Conservation (phyloP, 2,888 invertebrate species). For the Scaptomyza tumidula region DNA sequence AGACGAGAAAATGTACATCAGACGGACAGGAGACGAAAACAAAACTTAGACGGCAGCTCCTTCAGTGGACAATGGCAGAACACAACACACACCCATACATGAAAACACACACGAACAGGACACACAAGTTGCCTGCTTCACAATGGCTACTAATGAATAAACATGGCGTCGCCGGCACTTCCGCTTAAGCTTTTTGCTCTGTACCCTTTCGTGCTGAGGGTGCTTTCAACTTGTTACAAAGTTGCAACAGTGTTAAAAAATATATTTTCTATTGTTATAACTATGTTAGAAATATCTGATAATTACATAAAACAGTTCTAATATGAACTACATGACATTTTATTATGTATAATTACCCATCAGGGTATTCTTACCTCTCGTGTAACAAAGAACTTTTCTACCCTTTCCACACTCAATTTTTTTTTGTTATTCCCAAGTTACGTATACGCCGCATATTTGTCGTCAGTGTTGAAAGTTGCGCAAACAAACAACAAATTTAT, state of each 20-base stretch:
- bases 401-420: not conserved
- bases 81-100: conserved; percentile 3
- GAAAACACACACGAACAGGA: conserved; percentile 1
- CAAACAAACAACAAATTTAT: conserved; percentile 68
- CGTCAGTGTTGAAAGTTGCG: conserved; percentile 41
- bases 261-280: too few species aligned
- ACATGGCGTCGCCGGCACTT: conserved; percentile 67
- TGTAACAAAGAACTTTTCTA: not conserved
- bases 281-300: too few species aligned
- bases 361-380: not conserved
- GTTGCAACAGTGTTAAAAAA: not conserved
- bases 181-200: conserved; percentile 44
- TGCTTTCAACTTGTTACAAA: not conserved
- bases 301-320: too few species aligned
- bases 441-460: conserved; percentile 63
- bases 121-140: conserved; percentile 38
- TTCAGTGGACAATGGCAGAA: conserved; percentile 38
- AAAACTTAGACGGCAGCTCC: conserved; percentile 28
- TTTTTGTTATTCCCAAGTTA: conserved; percentile 31
- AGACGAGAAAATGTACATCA: conserved; percentile 1
- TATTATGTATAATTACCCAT: too few species aligned
- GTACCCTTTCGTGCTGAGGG: not conserved
- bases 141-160: conserved; percentile 77
- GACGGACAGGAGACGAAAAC: conserved; percentile 35
- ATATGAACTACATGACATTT: too few species aligned